Conservation (phyloP, 2,888 invertebrate genomes). For the Lamellibrachia columna region DNA sequence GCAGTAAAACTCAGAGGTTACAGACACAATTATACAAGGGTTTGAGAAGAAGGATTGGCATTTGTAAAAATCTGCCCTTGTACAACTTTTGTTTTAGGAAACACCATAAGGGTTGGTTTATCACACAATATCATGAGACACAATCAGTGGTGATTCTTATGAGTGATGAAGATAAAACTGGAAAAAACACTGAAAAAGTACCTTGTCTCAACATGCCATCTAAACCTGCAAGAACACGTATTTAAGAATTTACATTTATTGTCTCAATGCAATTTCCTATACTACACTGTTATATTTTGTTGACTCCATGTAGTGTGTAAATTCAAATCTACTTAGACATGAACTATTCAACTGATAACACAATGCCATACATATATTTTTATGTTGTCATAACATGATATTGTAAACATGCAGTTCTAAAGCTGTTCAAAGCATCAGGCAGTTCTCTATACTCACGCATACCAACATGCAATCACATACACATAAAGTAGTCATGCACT, state of each 20-base stretch:
- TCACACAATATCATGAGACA: background rate
- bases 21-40: background rate
- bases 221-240: background rate
- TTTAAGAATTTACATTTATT: background rate
- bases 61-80: background rate
- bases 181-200: background rate
- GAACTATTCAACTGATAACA: background rate
- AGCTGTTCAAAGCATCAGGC: background rate
- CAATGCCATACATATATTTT: background rate
- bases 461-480: background rate
- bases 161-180: background rate
- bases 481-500: background rate
- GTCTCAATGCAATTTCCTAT: background rate
- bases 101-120: background rate
- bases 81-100: background rate
- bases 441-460: background rate
- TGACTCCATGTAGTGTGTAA: no score
- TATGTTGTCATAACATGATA: background rate
- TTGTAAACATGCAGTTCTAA: background rate
- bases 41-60: no score
- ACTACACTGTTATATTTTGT: no score
- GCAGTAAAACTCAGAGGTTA: background rate
- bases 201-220: constrained; percentile 3
- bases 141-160: background rate
- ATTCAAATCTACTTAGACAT: background rate